Evolutionary conservation across 2,888 invertebrate species (phyloP).

Genomic region (Hypena proboscidalis): DNA sequence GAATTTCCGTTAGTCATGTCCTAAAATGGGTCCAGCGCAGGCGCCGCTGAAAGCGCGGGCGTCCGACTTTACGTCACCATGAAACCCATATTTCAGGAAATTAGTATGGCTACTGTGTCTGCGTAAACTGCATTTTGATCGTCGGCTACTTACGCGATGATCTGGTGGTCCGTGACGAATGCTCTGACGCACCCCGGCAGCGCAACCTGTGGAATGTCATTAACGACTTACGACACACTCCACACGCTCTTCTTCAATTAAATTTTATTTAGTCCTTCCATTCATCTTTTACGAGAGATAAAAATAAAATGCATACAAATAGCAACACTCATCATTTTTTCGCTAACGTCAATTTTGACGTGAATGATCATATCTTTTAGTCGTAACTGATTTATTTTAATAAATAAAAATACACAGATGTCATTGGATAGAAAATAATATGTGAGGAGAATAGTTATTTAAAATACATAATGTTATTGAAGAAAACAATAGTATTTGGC

Average conservation of each 20-base stretch:
- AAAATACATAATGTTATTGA: conserved; percentile 23
- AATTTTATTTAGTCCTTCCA: conserved; percentile 42
- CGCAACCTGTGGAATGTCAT: conserved; percentile 76
- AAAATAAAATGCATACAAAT: conserved; percentile 15
- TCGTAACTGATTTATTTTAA: too few relatives aligned
- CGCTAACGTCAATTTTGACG: too few relatives aligned
- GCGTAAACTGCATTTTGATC: conserved; percentile 67
- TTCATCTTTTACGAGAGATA: conserved; percentile 15
- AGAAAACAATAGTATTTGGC: conserved; percentile 35
- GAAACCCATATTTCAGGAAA: conserved; percentile 84
- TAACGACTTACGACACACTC: conserved; percentile 71
- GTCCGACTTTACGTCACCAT: conserved; percentile 81
- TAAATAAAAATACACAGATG: neutral
- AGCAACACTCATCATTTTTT: too few relatives aligned
- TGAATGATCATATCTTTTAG: too few relatives aligned
- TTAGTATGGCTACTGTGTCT: conserved; percentile 60
- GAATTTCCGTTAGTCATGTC: conserved; percentile 89
- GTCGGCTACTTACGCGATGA: conserved; percentile 54
- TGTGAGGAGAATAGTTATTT: too few relatives aligned
- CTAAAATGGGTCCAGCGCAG: conserved; percentile 89
- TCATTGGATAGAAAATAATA: too few relatives aligned
- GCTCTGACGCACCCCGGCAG: conserved; percentile 72
- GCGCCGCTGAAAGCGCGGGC: conserved; percentile 86
- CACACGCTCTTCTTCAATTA: conserved; percentile 56
- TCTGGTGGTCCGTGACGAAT: conserved; percentile 66